A percentile compares a stretch with the other conserved stretches of the same genome.
These are phyloP conservation scores for Dendroctonus valens DNA, from an alignment of 1,140 invertebrate genomes.

Conservation along the genomic window DNA sequence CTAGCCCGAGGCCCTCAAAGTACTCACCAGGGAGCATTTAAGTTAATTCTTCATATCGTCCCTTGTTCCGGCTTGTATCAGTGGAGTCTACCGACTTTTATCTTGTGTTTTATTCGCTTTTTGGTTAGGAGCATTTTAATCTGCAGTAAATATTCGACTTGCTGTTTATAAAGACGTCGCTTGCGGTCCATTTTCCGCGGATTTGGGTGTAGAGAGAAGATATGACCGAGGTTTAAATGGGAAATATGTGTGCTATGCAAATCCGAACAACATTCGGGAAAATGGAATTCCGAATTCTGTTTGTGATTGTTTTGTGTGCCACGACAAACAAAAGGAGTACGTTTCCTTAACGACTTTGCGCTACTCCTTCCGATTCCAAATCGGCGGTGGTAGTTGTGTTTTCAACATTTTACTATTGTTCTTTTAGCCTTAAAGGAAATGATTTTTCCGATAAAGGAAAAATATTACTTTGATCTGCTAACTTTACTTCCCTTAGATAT, in stretches of 20 bases:
- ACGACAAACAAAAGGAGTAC: constrained; percentile 12
- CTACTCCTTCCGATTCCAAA: neutral
- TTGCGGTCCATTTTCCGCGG: constrained; percentile 30
- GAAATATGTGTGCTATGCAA: constrained; percentile 33
- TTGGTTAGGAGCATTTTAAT: constrained; percentile 34
- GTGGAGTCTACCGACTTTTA: constrained; percentile 23
- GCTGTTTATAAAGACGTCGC: constrained; percentile 28
- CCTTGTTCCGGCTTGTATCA: constrained; percentile 26
- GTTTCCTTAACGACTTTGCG: constrained; percentile 13
- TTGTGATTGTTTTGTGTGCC: constrained; percentile 24
- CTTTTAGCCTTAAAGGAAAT: no score
- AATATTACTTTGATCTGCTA: no score
- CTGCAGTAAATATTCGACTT: constrained; percentile 35
- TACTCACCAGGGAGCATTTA: constrained; percentile 28
- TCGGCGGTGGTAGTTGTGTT: no score
- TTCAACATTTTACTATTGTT: no score
- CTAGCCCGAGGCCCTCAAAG: constrained; percentile 10
- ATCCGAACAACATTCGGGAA: constrained; percentile 28
- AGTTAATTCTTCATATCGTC: constrained; percentile 36
- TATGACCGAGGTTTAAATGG: constrained; percentile 27
- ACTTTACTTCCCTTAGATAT: no score
- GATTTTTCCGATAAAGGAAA: no score
- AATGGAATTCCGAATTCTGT: constrained; percentile 28
- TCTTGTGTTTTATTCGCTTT: constrained; percentile 31
- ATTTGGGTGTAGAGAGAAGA: constrained; percentile 25